Percentiles rank a stretch among this genome's conserved stretches.
phyloP scores from a whole-genome alignment of 2,888 invertebrate genomes.

The Eustalomyia histrio region DNA sequence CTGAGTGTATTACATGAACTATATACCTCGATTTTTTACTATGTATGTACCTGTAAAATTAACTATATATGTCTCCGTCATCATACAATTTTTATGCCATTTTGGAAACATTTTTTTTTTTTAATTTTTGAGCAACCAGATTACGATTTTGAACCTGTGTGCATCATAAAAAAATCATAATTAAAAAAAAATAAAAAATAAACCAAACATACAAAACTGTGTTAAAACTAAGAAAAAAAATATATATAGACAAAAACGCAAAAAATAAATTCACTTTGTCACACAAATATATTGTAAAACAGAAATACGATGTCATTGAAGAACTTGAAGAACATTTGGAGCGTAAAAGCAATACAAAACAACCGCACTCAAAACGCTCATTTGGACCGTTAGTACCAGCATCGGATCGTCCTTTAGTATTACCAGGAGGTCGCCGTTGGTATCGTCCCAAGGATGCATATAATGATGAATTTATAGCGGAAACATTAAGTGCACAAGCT shows the following conservation, averaged over 20 bases:
- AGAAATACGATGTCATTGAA: slow-evolving; percentile 78
- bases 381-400: slow-evolving; percentile 84
- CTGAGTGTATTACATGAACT: too few relatives aligned
- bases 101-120: too few relatives aligned
- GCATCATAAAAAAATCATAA: too few relatives aligned
- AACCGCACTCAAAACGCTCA: slow-evolving; percentile 78
- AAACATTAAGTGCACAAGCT: slow-evolving; percentile 90
- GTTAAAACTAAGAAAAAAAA: slow-evolving; percentile 39
- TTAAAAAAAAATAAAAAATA: too few relatives aligned
- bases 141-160: too few relatives aligned
- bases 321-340: slow-evolving; percentile 80
- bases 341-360: slow-evolving; percentile 80
- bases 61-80: too few relatives aligned
- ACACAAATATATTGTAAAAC: slow-evolving; percentile 56
- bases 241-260: neutral
- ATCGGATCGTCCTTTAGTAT: slow-evolving; percentile 85
- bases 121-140: too few relatives aligned
- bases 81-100: too few relatives aligned
- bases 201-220: neutral
- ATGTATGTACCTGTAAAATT: too few relatives aligned
- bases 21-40: too few relatives aligned
- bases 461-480: slow-evolving; percentile 92
- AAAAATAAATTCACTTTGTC: slow-evolving; percentile 31
- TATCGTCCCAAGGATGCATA: slow-evolving; percentile 91
- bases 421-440: slow-evolving; percentile 90